Base-by-base conservation (phyloP, 1,140 invertebrate species). In the Microplitis demolitor region DNA sequence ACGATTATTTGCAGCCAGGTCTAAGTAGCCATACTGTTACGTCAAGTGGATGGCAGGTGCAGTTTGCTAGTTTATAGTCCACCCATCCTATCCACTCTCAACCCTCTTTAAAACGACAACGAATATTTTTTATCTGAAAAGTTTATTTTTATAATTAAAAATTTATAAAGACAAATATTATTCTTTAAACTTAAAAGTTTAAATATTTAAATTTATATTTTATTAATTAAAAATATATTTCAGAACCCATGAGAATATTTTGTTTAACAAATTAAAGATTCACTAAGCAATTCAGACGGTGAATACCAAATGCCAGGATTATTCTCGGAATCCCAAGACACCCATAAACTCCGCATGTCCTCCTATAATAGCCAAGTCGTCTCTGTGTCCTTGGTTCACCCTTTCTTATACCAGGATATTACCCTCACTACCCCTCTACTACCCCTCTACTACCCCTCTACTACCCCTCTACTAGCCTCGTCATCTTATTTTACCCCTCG, bases 1-100 rank as follows among this genome's bases (percentile, higher is more conserved):
- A 56, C 71, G 67, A 76, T 76, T 73, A 76, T 71, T 76, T 76
- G 74, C 74, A 76, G 74, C 68, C 53, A 69, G 56, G 53, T 72
- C 34, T 58, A 45, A 58, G 51, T 53, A 67, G 64, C 54, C 34
- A 67, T 24, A 54, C 39, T 31, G 66, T 35, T 67, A 67, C 34
- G 31, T 16, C 13, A 35, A 71, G 62, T 71, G 35, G 70, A 66
- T 71, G 70, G 51, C 70, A 71, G 70, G 64, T 67, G 63, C 71
- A 66, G 33, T 67, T 72, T 64, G 54, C 64, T 61, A 72, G 9
- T 72, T 72, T 72, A 66, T 72, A 39, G 66, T 16, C 37, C n/a
- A 58, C 33, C 60, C 37, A 70, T 31, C 51, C 11, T 5, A 45
- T 24, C 24, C 35, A 45, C 35, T 35, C 45, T 54, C 4, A 60